Conservation (phyloP, 1,140 invertebrate genomes). For the Ptiloglossa arizonensis region DNA sequence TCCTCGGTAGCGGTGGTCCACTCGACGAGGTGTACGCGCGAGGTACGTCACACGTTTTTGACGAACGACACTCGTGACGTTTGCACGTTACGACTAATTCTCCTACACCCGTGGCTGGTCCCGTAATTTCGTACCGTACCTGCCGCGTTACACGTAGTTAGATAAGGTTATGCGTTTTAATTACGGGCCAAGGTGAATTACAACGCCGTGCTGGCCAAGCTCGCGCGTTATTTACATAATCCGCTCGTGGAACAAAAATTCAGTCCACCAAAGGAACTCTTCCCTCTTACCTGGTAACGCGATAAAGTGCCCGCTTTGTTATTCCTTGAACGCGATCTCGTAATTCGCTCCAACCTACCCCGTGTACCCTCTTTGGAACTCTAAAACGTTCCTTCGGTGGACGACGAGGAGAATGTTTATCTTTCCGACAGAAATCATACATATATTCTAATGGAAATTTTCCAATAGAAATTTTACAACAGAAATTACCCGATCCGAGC, state of each 20-base stretch:
- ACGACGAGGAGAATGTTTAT: background rate
- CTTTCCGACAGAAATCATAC: too few species aligned
- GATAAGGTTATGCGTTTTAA: constrained; percentile 57
- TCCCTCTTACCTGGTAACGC: constrained; percentile 20
- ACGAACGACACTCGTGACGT: background rate
- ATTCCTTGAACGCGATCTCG: background rate
- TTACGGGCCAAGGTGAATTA: constrained; percentile 51
- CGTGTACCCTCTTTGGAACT: background rate
- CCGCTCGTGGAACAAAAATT: background rate
- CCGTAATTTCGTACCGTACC: constrained; percentile 18
- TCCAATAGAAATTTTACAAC: too few species aligned
- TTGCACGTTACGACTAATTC: constrained; percentile 8
- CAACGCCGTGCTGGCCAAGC: constrained; percentile 5
- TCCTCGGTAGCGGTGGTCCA: too few species aligned
- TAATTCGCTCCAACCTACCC: background rate
- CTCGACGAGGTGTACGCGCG: background rate
- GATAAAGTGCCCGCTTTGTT: constrained; percentile 13
- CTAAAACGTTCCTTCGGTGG: background rate
- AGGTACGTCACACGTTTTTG: background rate
- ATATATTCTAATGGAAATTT: too few species aligned
- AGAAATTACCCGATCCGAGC: too few species aligned
- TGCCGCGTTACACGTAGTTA: constrained; percentile 28
- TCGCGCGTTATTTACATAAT: constrained; percentile 38
- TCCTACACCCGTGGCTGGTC: background rate
- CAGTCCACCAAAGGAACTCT: background rate